Conservation (phyloP, 2,113 vertebrate genomes). For the Gymnobelideus leadbeateri region DNA sequence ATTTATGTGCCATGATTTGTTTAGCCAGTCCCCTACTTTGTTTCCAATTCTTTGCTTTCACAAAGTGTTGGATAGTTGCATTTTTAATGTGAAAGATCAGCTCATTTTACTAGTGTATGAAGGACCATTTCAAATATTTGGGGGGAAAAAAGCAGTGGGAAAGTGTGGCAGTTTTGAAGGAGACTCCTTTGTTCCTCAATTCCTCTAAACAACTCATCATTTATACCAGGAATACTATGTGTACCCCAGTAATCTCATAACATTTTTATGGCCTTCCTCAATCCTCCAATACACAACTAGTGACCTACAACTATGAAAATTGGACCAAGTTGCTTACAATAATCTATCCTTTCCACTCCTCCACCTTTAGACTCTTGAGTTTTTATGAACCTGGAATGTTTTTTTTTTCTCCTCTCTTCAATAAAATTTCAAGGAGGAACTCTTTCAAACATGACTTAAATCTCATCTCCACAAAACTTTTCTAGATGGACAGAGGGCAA, state of each 20-base stretch:
- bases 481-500: background rate
- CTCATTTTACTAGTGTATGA: background rate
- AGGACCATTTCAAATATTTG: background rate
- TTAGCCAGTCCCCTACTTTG: background rate
- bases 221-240: background rate
- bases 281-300: background rate
- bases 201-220: background rate
- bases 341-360: background rate
- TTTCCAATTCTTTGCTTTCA: background rate
- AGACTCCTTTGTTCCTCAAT: background rate
- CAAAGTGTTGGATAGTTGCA: background rate
- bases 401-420: background rate
- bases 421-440: background rate
- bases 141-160: background rate
- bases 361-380: background rate
- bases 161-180: background rate
- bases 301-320: background rate
- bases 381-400: background rate
- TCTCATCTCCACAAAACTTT: background rate
- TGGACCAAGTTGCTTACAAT: background rate
- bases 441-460: background rate
- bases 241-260: background rate
- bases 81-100: background rate
- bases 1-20: background rate
- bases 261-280: background rate